Percentiles rank a stretch among this genome's conserved stretches.
Conservation (phyloP, 1,140 invertebrate genomes). For the Melanaphis sacchari region DNA sequence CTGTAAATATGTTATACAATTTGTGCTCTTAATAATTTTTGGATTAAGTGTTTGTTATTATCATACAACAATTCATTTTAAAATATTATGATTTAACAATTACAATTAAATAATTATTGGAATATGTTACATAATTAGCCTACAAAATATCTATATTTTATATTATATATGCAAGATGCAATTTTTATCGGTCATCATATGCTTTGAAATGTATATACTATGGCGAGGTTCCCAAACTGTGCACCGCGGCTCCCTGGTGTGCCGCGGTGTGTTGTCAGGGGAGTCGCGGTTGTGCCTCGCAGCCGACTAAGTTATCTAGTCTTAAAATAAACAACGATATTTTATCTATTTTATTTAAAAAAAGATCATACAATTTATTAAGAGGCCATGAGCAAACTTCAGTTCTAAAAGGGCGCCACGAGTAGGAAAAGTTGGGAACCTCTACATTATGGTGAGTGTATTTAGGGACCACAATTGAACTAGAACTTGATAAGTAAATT, state of each 20-base stretch:
- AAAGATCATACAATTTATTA: too few relatives aligned
- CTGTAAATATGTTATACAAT: background rate
- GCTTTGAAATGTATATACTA: too few relatives aligned
- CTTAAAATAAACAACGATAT: too few relatives aligned
- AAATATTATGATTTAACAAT: background rate
- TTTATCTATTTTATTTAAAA: too few relatives aligned
- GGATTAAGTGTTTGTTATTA: background rate
- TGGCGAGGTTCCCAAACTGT: too few relatives aligned
- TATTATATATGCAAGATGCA: background rate
- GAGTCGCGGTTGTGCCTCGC: too few relatives aligned
- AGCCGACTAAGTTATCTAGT: too few relatives aligned
- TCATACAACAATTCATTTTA: background rate
- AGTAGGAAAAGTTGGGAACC: too few relatives aligned
- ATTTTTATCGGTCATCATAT: background rate
- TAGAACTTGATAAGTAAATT: background rate
- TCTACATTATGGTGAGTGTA: background rate
- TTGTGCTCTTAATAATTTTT: background rate
- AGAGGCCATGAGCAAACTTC: too few relatives aligned
- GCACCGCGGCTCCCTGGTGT: too few relatives aligned
- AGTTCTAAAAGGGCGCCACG: too few relatives aligned
- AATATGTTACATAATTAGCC: background rate
- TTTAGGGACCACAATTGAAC: background rate
- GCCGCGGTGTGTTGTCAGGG: too few relatives aligned
- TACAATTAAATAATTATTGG: background rate
- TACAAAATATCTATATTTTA: background rate